Percentiles rank a stretch among this genome's conserved stretches.
Evolutionary conservation across 2,113 vertebrate species (phyloP).

Genomic region (Chroicocephalus ridibundus): DNA sequence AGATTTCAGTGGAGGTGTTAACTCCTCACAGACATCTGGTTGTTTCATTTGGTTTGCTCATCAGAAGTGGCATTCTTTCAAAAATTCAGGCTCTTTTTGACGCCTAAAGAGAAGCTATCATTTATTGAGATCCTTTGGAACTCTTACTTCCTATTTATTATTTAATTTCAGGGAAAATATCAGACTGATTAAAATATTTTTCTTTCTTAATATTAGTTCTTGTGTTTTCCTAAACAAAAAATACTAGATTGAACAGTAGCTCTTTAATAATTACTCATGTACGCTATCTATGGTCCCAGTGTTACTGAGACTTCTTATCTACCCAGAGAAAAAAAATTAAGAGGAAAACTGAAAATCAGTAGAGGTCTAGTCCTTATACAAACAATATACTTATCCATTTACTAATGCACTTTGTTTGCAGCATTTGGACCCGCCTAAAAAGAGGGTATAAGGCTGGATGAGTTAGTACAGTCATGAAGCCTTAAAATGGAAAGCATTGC

Average conservation of each 20-base stretch:
- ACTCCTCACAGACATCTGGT: neutral
- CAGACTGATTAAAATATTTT: fast-evolving
- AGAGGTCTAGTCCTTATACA: neutral
- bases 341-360: neutral
- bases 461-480: neutral
- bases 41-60: neutral
- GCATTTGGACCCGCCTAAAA: neutral
- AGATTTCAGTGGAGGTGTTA: neutral
- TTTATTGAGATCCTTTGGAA: neutral
- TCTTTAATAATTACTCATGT: neutral
- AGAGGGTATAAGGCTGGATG: neutral
- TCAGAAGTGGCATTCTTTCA: neutral
- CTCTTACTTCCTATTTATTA: neutral
- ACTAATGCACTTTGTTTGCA: neutral
- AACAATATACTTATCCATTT: neutral
- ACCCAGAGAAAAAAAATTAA: neutral
- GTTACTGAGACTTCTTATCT: neutral
- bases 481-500: neutral
- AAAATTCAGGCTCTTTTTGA: neutral
- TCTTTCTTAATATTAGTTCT: neutral
- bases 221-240: neutral
- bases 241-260: neutral
- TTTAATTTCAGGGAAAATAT: neutral
- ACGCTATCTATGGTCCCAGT: neutral
- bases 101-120: neutral